These are phyloP conservation scores for Dolichomitus sp. DNA, from an alignment of 2,888 invertebrate genomes.

Conservation along the genomic window DNA sequence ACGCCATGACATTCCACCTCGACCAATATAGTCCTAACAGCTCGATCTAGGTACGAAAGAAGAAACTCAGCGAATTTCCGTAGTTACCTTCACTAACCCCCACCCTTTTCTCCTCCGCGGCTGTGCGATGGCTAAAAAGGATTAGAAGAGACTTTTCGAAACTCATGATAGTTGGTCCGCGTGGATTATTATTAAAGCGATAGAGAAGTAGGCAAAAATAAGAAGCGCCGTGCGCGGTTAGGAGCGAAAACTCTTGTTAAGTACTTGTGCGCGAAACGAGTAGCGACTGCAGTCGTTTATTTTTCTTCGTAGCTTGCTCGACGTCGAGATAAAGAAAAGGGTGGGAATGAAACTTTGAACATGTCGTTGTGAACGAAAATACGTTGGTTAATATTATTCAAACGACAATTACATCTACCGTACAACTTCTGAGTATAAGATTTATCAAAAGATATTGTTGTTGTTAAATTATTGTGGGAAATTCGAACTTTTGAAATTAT, in stretches of 20 bases:
- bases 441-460: not conserved
- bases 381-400: slow-evolving; percentile 48
- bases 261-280: slow-evolving; percentile 46
- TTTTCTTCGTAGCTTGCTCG: slow-evolving; percentile 43
- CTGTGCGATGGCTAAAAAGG: slow-evolving; percentile 35
- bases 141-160: slow-evolving; percentile 51
- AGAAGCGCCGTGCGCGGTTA: slow-evolving; percentile 36
- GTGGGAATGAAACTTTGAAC: slow-evolving; percentile 42
- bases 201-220: slow-evolving; percentile 42
- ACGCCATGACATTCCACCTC: slow-evolving; percentile 8
- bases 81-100: not conserved
- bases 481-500: not conserved
- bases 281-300: slow-evolving; percentile 36
- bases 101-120: not conserved
- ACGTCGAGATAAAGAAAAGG: slow-evolving; percentile 1
- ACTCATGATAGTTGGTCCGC: slow-evolving; percentile 54
- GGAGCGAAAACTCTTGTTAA: slow-evolving; percentile 38
- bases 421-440: not conserved
- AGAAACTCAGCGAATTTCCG: slow-evolving; percentile 20
- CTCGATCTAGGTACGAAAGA: not conserved
- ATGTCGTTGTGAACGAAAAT: slow-evolving; percentile 29
- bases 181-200: slow-evolving; percentile 57
- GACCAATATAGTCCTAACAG: slow-evolving; percentile 7
- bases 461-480: slow-evolving; percentile 13
- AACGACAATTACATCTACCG: slow-evolving; percentile 33